A percentile compares a stretch with the other conserved stretches of the same genome.
phyloP scores from a whole-genome alignment of 1,140 invertebrate species.

The Brachystomella parvula region DNA sequence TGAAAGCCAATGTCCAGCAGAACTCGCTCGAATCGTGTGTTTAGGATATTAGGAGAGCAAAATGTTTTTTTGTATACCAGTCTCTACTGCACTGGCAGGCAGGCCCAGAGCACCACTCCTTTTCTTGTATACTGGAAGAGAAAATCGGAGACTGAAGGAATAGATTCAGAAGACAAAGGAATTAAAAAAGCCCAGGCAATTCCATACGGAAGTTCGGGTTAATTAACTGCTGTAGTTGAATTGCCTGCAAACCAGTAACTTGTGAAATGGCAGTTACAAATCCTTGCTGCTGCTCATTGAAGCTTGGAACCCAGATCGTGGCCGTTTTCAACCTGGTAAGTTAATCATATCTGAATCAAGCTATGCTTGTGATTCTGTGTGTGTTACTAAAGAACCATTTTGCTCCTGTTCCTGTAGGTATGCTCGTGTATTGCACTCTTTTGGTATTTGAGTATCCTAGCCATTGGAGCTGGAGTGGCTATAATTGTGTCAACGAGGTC shows the following conservation, averaged over 20 bases:
- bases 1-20: no score
- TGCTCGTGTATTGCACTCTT: neutral
- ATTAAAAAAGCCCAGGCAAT: no score
- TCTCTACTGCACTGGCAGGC: no score
- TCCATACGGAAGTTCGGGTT: neutral
- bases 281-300: neutral
- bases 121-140: neutral
- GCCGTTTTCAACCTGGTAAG: neutral
- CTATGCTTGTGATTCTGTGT: no score
- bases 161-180: no score
- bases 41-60: no score
- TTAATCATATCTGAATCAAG: neutral
- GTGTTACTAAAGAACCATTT: neutral
- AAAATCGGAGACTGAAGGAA: neutral
- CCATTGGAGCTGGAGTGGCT: neutral
- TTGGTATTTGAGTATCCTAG: neutral
- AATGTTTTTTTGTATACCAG: no score
- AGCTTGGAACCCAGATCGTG: neutral
- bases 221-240: neutral
- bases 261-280: neutral
- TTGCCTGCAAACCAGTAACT: no score
- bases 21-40: no score
- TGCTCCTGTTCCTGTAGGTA: neutral
- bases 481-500: neutral
- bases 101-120: no score